phyloP scores from a whole-genome alignment of 1,140 invertebrate genomes.

The Trichonephila clavata region DNA sequence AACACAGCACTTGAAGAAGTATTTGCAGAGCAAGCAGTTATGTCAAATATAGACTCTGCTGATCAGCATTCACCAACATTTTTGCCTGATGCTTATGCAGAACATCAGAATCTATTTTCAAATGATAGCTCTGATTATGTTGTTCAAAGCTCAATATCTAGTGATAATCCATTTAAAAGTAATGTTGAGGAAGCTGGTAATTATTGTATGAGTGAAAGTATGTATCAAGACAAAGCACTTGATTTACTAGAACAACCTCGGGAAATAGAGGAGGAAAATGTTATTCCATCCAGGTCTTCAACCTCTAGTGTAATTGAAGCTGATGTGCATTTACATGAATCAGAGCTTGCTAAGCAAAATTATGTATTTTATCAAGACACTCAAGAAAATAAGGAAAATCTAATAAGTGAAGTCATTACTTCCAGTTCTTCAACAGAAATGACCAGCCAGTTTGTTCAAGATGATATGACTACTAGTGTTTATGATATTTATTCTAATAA shows the following conservation, averaged over 20 bases:
- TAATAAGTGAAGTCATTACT: neutral
- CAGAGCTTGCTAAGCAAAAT: neutral
- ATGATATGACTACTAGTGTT: slow-evolving; percentile 3
- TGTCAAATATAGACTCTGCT: neutral
- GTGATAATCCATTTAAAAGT: neutral
- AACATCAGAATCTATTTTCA: slow-evolving; percentile 20
- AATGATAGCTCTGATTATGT: neutral
- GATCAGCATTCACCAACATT: neutral
- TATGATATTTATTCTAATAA: slow-evolving; percentile 19
- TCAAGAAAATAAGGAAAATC: slow-evolving; percentile 17
- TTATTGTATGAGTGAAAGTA: slow-evolving; percentile 6
- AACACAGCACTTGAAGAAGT: slow-evolving; percentile 25
- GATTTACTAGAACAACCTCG: slow-evolving; percentile 34
- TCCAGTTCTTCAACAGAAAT: neutral
- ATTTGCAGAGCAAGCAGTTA: slow-evolving; percentile 15
- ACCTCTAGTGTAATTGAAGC: slow-evolving; percentile 9
- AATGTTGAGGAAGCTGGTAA: neutral
- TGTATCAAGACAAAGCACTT: slow-evolving; percentile 3
- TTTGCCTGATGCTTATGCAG: slow-evolving; percentile 10
- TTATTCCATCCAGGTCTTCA: neutral
- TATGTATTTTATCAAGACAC: neutral
- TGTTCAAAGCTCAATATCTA: no score
- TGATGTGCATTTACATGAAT: slow-evolving; percentile 5
- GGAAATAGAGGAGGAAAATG: slow-evolving; percentile 30
- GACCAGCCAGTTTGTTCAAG: neutral